A percentile compares a stretch with the other conserved stretches of the same genome.
Conservation (phyloP, 92 coral and sea anemone species). For the Meandrina meandrites region DNA sequence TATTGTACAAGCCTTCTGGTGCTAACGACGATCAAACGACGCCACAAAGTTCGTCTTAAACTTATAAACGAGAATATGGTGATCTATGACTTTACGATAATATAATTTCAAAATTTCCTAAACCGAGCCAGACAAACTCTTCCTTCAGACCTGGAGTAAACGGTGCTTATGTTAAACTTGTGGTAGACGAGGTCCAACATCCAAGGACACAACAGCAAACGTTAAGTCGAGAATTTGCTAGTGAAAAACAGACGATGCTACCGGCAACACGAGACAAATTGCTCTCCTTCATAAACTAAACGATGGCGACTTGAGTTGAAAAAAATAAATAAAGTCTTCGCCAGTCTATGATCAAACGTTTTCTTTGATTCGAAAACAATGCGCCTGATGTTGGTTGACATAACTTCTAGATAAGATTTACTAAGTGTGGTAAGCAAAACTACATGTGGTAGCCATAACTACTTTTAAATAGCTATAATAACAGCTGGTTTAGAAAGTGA, state of each 20-base stretch:
- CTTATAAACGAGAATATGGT: background rate
- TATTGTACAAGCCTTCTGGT: background rate
- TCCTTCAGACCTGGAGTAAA: background rate
- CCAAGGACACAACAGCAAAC: background rate
- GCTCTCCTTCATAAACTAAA: background rate
- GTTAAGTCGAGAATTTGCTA: background rate
- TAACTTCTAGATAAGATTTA: background rate
- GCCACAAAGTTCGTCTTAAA: background rate
- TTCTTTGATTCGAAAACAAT: background rate
- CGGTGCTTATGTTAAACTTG: background rate
- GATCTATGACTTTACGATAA: background rate
- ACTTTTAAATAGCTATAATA: background rate
- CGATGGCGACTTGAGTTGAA: background rate
- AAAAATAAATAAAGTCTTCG: background rate
- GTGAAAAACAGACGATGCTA: background rate
- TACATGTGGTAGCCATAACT: background rate
- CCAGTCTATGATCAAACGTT: background rate
- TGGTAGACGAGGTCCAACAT: background rate
- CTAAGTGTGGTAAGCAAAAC: background rate
- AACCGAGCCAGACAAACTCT: background rate
- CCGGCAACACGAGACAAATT: background rate
- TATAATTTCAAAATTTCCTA: background rate
- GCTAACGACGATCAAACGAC: background rate
- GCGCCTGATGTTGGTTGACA: background rate
- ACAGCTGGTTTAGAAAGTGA: background rate